Conservation (phyloP, 1,140 invertebrate genomes). For the Apis laboriosa region DNA sequence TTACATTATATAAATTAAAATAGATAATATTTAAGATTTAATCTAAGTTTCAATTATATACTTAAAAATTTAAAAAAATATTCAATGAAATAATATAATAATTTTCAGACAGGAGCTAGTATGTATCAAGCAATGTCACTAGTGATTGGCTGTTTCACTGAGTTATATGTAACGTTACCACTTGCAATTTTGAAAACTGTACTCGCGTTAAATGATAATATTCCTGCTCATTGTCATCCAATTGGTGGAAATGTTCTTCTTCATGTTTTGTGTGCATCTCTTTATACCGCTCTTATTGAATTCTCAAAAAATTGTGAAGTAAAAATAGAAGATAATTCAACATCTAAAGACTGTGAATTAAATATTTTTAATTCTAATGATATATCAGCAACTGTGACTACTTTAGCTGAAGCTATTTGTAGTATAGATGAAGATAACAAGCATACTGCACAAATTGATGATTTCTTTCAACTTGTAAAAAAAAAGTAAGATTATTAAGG, state of each 20-base stretch:
- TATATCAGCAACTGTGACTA: slow-evolving; percentile 72
- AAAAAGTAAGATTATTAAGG: slow-evolving; percentile 63
- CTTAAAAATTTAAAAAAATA: too few species aligned
- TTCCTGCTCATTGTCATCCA: slow-evolving; percentile 85
- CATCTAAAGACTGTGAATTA: slow-evolving; percentile 34
- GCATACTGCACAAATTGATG: slow-evolving; percentile 85
- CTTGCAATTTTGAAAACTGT: slow-evolving; percentile 81
- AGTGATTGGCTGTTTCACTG: slow-evolving; percentile 85
- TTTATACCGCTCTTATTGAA: slow-evolving; percentile 51
- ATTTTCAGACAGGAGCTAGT: slow-evolving; percentile 84
- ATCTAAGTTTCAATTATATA: too few species aligned
- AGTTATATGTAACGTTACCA: slow-evolving; percentile 85
- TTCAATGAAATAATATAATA: not conserved
- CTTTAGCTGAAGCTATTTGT: slow-evolving; percentile 88
- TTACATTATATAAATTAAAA: too few species aligned
- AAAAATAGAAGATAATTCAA: slow-evolving; percentile 25
- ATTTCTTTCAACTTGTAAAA: slow-evolving; percentile 82
- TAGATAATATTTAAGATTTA: too few species aligned
- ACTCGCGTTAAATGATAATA: slow-evolving; percentile 83
- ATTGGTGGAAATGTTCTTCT: slow-evolving; percentile 85
- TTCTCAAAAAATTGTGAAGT: slow-evolving; percentile 20
- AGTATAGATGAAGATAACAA: slow-evolving; percentile 89
- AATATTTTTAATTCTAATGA: slow-evolving; percentile 66
- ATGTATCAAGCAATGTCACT: slow-evolving; percentile 89
- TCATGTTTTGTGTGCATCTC: slow-evolving; percentile 76